phyloP scores from a whole-genome alignment of 2,797 vertebrate genomes.

The Anas bahamensis region DNA sequence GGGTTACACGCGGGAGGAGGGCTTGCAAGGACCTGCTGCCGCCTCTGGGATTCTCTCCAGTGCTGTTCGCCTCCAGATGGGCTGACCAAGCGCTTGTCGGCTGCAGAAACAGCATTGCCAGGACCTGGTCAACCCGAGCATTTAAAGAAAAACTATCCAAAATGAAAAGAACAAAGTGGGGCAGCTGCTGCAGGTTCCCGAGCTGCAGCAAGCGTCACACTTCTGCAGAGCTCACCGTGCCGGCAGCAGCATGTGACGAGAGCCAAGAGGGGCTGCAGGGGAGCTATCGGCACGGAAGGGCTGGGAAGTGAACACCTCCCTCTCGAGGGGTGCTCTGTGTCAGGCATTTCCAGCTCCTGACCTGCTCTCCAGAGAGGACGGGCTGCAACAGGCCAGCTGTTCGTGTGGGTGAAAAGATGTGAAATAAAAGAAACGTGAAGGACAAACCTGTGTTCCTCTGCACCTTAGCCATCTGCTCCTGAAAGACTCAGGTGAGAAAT shows the following conservation, averaged over 20 bases:
- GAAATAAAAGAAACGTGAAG: not conserved
- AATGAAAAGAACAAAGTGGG: not conserved
- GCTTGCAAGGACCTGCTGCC: not conserved
- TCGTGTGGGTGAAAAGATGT: not conserved
- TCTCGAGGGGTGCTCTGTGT: not conserved
- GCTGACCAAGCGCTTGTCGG: not conserved
- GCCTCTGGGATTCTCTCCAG: slow-evolving; percentile 42
- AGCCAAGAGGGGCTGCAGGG: not conserved
- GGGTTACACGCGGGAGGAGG: not conserved
- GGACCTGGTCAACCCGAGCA: not conserved
- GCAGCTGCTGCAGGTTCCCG: not conserved
- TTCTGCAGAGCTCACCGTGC: not conserved
- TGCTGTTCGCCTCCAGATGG: not conserved
- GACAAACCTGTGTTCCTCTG: not conserved
- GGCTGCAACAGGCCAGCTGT: not conserved
- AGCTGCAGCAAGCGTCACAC: accelerated
- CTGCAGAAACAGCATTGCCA: not conserved
- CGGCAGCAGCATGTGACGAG: accelerated
- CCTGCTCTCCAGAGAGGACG: not conserved
- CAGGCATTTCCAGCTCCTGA: not conserved
- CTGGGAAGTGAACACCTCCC: not conserved
- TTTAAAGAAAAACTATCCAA: not conserved
- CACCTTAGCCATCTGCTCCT: not conserved
- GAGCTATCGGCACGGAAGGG: accelerated
- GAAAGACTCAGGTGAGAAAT: not conserved